These are phyloP conservation scores for Heliconius eleuchia DNA, from an alignment of 1,140 invertebrate genomes.

Conservation along the genomic window DNA sequence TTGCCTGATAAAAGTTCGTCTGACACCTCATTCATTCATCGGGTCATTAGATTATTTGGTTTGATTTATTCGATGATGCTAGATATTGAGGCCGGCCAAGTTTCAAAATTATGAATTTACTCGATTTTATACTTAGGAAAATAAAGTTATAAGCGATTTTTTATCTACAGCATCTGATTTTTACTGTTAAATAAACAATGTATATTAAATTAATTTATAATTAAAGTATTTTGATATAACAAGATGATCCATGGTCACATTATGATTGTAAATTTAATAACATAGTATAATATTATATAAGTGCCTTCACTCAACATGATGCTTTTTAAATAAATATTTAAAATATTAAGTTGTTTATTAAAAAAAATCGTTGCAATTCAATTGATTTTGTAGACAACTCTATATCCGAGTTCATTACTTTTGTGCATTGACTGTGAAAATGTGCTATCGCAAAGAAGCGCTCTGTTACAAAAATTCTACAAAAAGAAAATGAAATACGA, in stretches of 20 bases:
- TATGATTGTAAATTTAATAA: too few species aligned
- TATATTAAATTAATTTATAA: too few species aligned
- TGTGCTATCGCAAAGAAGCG: conserved; percentile 22
- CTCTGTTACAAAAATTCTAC: conserved; percentile 19
- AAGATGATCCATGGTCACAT: too few species aligned
- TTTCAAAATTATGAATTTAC: neutral
- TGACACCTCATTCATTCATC: conserved; percentile 39
- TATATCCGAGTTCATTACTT: conserved; percentile 30
- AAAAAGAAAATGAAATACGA: conserved; percentile 27
- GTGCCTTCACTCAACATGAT: too few species aligned
- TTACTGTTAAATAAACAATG: neutral
- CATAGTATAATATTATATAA: too few species aligned
- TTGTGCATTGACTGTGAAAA: conserved; percentile 29
- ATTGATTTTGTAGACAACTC: conserved; percentile 15
- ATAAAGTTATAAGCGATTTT: neutral
- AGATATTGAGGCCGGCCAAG: conserved; percentile 8
- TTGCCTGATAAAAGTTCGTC: conserved; percentile 37
- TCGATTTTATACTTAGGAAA: neutral
- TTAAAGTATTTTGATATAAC: too few species aligned
- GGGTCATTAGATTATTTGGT: conserved; percentile 38
- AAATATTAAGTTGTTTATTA: neutral
- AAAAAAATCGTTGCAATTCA: conserved; percentile 2
- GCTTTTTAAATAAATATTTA: neutral
- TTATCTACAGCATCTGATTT: neutral
- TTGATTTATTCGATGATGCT: conserved; percentile 34